phyloP scores from a whole-genome alignment of 2,888 invertebrate species.

The Escarpia spicata region DNA sequence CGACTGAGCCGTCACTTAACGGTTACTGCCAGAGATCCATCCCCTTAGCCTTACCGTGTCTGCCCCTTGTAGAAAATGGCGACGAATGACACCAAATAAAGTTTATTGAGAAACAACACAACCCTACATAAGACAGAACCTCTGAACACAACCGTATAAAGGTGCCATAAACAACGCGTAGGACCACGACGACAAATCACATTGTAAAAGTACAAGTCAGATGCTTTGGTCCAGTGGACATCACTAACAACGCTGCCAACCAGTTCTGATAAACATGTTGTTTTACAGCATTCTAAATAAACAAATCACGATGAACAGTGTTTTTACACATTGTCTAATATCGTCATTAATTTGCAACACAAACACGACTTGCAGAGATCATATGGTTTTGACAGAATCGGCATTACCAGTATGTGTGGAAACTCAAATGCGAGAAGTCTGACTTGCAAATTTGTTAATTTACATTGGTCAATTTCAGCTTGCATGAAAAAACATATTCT shows the following conservation, averaged over 20 bases:
- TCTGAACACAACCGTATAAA: not conserved
- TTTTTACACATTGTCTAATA: not conserved
- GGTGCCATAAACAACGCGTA: not conserved
- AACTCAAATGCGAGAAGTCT: not conserved
- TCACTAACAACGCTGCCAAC: not conserved
- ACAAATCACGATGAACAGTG: not conserved
- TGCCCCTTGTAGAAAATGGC: not conserved
- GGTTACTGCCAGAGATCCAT: too few species aligned
- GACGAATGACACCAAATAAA: not conserved
- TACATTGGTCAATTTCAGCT: not conserved
- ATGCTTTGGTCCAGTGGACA: not conserved
- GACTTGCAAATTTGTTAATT: not conserved
- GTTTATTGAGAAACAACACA: slow-evolving; percentile 16
- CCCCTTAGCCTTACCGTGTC: not conserved
- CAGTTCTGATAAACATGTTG: not conserved
- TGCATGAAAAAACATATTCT: not conserved
- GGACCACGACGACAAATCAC: not conserved
- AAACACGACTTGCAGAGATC: not conserved
- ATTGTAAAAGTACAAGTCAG: not conserved
- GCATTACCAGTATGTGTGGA: not conserved
- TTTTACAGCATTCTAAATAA: not conserved
- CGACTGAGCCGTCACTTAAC: too few species aligned
- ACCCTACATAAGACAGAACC: not conserved
- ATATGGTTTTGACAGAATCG: not conserved
- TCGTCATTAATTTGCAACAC: not conserved